Evolutionary conservation across 2,113 vertebrate species (phyloP).

Genomic region (Pelecanoides urinatrix): DNA sequence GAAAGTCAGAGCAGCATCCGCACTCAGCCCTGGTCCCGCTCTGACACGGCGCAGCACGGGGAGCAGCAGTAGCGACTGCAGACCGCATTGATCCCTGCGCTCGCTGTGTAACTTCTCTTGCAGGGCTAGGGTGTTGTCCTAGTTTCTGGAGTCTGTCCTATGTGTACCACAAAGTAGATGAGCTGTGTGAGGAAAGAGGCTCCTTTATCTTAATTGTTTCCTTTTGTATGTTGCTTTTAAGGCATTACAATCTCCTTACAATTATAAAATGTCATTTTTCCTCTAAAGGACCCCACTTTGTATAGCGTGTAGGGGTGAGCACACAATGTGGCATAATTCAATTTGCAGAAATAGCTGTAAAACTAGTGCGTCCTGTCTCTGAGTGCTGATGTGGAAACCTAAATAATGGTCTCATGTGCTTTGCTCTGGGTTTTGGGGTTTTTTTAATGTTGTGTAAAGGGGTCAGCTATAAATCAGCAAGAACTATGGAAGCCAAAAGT

Average conservation of each 20-base stretch:
- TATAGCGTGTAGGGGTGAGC: fast-evolving
- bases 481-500: background rate
- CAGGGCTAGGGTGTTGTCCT: background rate
- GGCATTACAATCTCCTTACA: background rate
- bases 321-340: background rate
- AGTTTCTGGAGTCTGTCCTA: background rate
- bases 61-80: background rate
- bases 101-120: background rate
- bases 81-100: background rate
- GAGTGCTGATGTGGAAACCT: background rate
- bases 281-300: background rate
- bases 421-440: background rate
- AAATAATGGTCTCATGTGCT: background rate
- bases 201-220: background rate
- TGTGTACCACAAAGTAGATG: background rate
- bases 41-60: background rate
- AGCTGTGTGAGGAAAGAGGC: background rate
- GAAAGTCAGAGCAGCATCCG: background rate
- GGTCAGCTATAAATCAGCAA: conserved; percentile 22
- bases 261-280: background rate
- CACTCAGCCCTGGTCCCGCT: background rate
- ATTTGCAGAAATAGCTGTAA: background rate
- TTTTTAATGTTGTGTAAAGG: background rate
- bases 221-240: background rate
- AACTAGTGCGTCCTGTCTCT: background rate